These are phyloP conservation scores for Typhlomys cinereus DNA, from an alignment of 2,113 vertebrate genomes.

Conservation along the genomic window DNA sequence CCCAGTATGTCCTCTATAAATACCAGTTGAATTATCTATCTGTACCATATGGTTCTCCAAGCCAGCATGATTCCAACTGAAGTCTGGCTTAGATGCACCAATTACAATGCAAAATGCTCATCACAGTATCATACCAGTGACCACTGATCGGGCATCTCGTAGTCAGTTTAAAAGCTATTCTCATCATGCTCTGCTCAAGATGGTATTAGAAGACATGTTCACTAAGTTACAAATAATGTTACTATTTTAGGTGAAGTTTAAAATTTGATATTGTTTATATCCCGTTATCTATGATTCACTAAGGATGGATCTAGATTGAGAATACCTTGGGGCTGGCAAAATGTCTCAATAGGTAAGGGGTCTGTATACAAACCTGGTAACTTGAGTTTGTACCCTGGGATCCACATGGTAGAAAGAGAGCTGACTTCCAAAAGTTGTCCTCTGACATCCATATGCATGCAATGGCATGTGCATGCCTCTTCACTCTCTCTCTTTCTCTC, in stretches of 20 bases:
- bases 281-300: not conserved
- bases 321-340: not conserved
- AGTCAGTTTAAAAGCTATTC: not conserved
- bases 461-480: too few species aligned
- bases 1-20: not conserved
- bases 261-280: too few species aligned
- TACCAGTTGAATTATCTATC: not conserved
- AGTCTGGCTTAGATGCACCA: not conserved
- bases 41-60: not conserved
- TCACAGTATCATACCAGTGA: not conserved
- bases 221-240: not conserved
- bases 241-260: not conserved
- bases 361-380: too few species aligned
- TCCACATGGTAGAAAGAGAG: too few species aligned
- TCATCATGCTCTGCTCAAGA: not conserved
- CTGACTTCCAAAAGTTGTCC: too few species aligned
- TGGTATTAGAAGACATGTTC: not conserved
- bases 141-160: not conserved
- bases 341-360: not conserved
- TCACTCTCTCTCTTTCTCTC: too few species aligned
- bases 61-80: not conserved
- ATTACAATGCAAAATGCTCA: not conserved
- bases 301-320: not conserved
- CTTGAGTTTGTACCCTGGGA: too few species aligned
- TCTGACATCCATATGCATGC: too few species aligned